These are phyloP conservation scores for Euzophera pinguis DNA, from an alignment of 2,888 invertebrate genomes.

Conservation along the genomic window DNA sequence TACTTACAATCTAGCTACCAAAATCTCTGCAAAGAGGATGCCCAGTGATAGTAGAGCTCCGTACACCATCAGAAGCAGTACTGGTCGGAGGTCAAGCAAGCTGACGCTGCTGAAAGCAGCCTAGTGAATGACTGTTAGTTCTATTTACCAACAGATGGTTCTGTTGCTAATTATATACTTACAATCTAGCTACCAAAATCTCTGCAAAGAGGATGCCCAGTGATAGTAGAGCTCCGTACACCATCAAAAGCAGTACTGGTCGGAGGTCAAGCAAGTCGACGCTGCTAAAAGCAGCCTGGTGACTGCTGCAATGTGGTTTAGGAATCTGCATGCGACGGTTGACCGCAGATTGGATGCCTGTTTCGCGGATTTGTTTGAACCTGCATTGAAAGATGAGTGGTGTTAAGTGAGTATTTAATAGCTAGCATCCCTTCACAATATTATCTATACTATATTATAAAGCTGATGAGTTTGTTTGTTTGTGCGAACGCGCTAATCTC, in stretches of 20 bases:
- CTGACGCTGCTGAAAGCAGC: slow-evolving; percentile 61
- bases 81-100: slow-evolving; percentile 54
- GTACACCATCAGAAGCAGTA: slow-evolving; percentile 50
- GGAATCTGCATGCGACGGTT: slow-evolving; percentile 30
- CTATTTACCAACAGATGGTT: too few species aligned
- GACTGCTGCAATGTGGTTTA: slow-evolving; percentile 37
- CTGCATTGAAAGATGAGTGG: slow-evolving; percentile 31
- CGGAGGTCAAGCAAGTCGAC: slow-evolving; percentile 60
- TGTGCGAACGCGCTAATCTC: too few species aligned
- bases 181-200: slow-evolving; percentile 23
- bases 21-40: slow-evolving; percentile 23
- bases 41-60: slow-evolving; percentile 40
- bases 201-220: slow-evolving; percentile 28
- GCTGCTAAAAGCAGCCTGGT: slow-evolving; percentile 47
- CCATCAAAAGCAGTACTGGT: slow-evolving; percentile 53
- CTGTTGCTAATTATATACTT: slow-evolving; percentile 16
- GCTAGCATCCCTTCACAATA: too few species aligned
- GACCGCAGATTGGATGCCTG: slow-evolving; percentile 60
- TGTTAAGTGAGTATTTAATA: too few species aligned
- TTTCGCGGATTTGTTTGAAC: slow-evolving; percentile 70
- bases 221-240: slow-evolving; percentile 45
- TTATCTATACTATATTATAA: too few species aligned
- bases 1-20: too few species aligned
- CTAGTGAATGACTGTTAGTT: too few species aligned
- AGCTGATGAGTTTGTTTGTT: too few species aligned